These are phyloP conservation scores for Drosophila sulfurigaster DNA, from an alignment of 1,140 invertebrate species.

Conservation along the genomic window DNA sequence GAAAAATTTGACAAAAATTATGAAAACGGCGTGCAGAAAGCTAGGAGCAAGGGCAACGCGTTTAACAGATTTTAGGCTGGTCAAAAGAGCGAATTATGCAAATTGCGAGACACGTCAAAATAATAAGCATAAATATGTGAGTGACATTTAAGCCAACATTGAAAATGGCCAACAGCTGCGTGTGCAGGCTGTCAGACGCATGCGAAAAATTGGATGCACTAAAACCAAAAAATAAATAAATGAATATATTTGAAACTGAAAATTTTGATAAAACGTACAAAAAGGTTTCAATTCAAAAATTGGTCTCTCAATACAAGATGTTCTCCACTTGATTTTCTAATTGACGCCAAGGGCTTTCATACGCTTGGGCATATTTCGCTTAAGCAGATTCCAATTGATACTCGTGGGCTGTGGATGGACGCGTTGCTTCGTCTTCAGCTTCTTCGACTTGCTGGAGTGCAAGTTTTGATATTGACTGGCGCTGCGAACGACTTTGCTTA, in stretches of 20 bases:
- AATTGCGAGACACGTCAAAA: conserved; percentile 53
- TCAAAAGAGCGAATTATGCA: conserved; percentile 51
- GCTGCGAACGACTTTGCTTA: conserved; percentile 49
- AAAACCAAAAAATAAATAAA: background rate
- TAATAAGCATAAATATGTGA: conserved; percentile 67
- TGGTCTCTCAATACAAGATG: background rate
- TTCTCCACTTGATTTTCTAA: conserved; percentile 9
- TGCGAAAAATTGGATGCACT: no score
- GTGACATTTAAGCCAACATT: background rate
- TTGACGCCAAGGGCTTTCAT: conserved; percentile 17
- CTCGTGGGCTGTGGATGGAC: conserved; percentile 25
- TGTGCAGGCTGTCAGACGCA: background rate
- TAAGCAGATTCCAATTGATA: conserved; percentile 69
- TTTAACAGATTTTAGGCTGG: conserved; percentile 29
- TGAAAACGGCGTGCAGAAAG: conserved; percentile 27
- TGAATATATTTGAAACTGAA: background rate
- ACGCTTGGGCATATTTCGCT: conserved; percentile 56
- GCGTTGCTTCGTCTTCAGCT: conserved; percentile 28
- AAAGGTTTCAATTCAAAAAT: background rate
- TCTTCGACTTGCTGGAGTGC: conserved; percentile 25
- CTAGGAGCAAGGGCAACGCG: conserved; percentile 18
- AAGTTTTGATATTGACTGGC: conserved; percentile 62
- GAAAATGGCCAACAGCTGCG: background rate
- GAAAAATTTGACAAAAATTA: conserved; percentile 60
- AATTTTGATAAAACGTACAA: background rate